phyloP scores from a whole-genome alignment of 1,140 invertebrate genomes.

The Halyomorpha halys region DNA sequence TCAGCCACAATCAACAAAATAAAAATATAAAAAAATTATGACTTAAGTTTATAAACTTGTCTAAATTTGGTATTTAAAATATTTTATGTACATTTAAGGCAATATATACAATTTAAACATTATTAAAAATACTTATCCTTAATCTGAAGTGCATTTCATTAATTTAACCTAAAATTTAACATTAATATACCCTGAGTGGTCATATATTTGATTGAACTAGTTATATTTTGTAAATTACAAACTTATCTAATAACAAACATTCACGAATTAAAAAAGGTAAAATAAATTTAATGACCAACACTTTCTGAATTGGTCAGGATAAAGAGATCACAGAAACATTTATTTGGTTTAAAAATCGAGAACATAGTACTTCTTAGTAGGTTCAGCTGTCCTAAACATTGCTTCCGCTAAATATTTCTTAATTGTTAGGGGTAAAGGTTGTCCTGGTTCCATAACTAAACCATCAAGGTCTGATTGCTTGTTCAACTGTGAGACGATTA shows the following conservation, averaged over 20 bases:
- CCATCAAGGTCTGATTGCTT: conserved; percentile 37
- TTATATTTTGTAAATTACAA: not conserved
- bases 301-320: not conserved
- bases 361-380: conserved; percentile 21
- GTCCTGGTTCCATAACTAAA: conserved; percentile 35
- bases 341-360: conserved; percentile 18
- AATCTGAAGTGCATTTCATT: not conserved
- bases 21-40: too few relatives aligned
- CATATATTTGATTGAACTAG: not conserved
- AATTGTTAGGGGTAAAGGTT: conserved; percentile 36
- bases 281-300: too few relatives aligned
- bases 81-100: conserved; percentile 13
- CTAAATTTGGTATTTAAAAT: conserved; percentile 10
- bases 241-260: not conserved
- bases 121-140: conserved; percentile 9
- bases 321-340: conserved; percentile 7
- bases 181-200: conserved; percentile 8
- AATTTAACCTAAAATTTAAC: conserved; percentile 9
- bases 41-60: not conserved
- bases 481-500: conserved; percentile 41
- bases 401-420: conserved; percentile 42
- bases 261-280: too few relatives aligned
- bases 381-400: conserved; percentile 27
- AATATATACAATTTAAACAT: conserved; percentile 13
- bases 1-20: too few relatives aligned